Evolutionary conservation across 1,140 invertebrate genomes (phyloP).

Genomic region (Portunus trituberculatus): DNA sequence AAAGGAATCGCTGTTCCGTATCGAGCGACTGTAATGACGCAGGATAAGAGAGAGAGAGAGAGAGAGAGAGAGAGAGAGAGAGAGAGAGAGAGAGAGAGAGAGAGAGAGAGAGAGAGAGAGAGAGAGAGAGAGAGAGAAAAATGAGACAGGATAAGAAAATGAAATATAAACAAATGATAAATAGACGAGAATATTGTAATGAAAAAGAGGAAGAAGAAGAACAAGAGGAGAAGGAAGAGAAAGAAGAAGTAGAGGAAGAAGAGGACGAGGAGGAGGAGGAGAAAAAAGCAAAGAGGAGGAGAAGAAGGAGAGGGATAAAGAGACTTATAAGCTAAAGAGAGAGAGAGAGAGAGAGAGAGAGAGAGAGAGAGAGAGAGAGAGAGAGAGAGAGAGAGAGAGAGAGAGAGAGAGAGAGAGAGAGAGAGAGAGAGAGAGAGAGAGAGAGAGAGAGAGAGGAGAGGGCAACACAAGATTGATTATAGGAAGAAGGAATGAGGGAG

Average conservation of each 20-base stretch:
- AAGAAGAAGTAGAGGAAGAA: not conserved
- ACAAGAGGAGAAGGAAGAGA: not conserved
- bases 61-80: not conserved
- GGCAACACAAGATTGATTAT: not conserved
- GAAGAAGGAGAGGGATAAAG: no score
- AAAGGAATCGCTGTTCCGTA: not conserved
- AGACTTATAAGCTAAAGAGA: not conserved
- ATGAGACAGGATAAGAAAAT: not conserved
- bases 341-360: not conserved
- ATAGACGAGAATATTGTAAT: not conserved
- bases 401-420: not conserved
- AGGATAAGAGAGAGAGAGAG: not conserved
- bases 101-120: conserved; percentile 50
- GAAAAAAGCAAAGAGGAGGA: not conserved
- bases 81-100: conserved; percentile 36
- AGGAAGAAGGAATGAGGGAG: not conserved
- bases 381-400: not conserved
- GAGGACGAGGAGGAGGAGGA: not conserved
- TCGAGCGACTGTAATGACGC: conserved; percentile 3
- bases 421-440: not conserved
- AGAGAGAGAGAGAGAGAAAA: not conserved
- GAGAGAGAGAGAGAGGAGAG: not conserved
- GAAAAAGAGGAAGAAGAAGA: not conserved
- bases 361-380: not conserved
- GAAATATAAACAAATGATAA: not conserved